Percentiles rank a stretch among this genome's conserved stretches.
phyloP scores from a whole-genome alignment of 2,113 vertebrate species.

The Corydoras maculifer region DNA sequence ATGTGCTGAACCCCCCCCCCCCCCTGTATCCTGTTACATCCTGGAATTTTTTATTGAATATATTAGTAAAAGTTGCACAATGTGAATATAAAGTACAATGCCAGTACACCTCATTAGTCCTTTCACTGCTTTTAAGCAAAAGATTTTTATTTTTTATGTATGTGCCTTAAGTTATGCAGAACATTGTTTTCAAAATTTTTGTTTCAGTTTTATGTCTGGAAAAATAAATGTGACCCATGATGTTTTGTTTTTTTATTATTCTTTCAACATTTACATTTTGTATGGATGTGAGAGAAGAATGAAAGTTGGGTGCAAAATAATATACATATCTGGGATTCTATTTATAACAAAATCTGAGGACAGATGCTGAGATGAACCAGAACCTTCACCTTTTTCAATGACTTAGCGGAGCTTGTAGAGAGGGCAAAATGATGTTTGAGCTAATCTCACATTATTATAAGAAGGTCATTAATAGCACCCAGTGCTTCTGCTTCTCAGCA shows the following conservation, averaged over 20 bases:
- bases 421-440: no score
- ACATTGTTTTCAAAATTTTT: conserved; percentile 38
- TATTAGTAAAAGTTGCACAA: neutral
- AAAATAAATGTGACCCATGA: conserved; percentile 40
- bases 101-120: conserved; percentile 13
- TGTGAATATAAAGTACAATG: conserved; percentile 22
- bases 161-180: conserved; percentile 50
- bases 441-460: no score
- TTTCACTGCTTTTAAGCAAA: conserved; percentile 4
- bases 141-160: conserved; percentile 36
- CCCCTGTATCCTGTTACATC: conserved; percentile 16
- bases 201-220: conserved; percentile 39
- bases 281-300: no score
- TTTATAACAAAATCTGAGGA: no score
- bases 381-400: no score
- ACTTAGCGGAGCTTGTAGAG: no score
- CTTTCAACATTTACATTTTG: no score
- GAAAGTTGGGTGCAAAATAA: no score
- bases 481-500: no score
- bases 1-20: neutral
- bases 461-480: no score
- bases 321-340: no score
- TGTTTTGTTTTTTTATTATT: neutral
- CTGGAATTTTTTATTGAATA: neutral
- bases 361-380: no score